A percentile compares a stretch with the other conserved stretches of the same genome.
phyloP scores from a whole-genome alignment of 2,113 vertebrate genomes.

The Podarcis muralis region DNA sequence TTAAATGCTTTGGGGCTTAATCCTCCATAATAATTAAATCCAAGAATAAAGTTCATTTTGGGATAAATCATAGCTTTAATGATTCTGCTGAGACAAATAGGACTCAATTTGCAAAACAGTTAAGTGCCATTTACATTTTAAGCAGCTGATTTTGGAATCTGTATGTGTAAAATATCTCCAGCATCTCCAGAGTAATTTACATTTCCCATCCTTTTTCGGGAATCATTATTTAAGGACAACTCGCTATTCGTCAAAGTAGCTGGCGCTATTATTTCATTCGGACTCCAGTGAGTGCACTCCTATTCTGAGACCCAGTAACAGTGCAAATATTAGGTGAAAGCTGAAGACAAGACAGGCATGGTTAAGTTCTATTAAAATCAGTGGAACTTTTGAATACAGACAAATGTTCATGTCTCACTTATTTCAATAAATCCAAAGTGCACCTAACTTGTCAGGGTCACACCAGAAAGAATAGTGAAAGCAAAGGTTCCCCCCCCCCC shows the following conservation, averaged over 20 bases:
- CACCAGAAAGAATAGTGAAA: too few species aligned
- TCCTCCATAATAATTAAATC: constrained; percentile 65
- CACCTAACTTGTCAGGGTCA: neutral
- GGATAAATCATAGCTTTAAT: constrained; percentile 71
- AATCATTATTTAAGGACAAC: constrained; percentile 45
- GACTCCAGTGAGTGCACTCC: neutral
- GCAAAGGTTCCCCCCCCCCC: too few species aligned
- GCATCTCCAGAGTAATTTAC: constrained; percentile 49
- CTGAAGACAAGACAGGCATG: neutral
- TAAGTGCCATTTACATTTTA: constrained; percentile 62
- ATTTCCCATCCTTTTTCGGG: constrained; percentile 29
- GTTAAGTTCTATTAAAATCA: neutral
- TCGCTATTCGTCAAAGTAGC: neutral
- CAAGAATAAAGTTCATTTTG: constrained; percentile 68
- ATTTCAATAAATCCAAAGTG: neutral
- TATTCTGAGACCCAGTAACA: neutral
- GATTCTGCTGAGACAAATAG: constrained; percentile 70
- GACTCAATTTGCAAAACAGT: constrained; percentile 64
- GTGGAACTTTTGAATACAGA: neutral
- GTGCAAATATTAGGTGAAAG: too few species aligned
- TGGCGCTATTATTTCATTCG: neutral
- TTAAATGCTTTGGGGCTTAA: constrained; percentile 62
- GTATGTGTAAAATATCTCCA: constrained; percentile 55
- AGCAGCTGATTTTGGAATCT: constrained; percentile 58
- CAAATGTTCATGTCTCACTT: neutral